Conservation (phyloP, 2,888 invertebrate species). For the Diadegma fenestrale region DNA sequence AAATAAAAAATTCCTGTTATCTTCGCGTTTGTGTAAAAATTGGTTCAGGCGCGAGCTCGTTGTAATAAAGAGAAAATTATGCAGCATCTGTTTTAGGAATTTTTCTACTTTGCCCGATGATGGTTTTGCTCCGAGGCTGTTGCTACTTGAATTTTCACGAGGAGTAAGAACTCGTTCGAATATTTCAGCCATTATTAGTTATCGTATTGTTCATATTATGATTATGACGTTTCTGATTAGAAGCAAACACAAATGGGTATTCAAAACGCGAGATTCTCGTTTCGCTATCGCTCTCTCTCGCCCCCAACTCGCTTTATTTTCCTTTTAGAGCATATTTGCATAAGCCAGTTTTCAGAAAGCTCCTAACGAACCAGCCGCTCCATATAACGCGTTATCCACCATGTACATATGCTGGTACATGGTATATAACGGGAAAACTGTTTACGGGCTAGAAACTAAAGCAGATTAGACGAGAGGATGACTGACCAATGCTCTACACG, state of each 20-base stretch:
- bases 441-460: conserved; percentile 24
- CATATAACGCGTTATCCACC: conserved; percentile 20
- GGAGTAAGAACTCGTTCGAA: not conserved
- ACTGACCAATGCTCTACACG: conserved; percentile 26
- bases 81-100: not conserved
- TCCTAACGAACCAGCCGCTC: conserved; percentile 35
- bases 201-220: conserved; percentile 28
- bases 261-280: not conserved
- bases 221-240: conserved; percentile 45
- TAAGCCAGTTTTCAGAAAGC: conserved; percentile 58
- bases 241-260: conserved; percentile 21
- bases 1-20: not conserved
- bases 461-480: conserved; percentile 47
- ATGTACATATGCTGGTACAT: conserved; percentile 5
- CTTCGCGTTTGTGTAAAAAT: not conserved
- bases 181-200: conserved; percentile 48
- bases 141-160: conserved; percentile 12
- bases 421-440: conserved; percentile 8
- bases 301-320: conserved; percentile 11
- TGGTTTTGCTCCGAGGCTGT: conserved; percentile 15
- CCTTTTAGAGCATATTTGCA: conserved; percentile 38
- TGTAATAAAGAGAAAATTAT: conserved; percentile 7
- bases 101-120: conserved; percentile 10
- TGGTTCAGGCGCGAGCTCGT: not conserved
- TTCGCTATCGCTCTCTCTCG: not conserved